These are phyloP conservation scores for Ceratina australensis DNA, from an alignment of 1,140 invertebrate species.

Conservation along the genomic window DNA sequence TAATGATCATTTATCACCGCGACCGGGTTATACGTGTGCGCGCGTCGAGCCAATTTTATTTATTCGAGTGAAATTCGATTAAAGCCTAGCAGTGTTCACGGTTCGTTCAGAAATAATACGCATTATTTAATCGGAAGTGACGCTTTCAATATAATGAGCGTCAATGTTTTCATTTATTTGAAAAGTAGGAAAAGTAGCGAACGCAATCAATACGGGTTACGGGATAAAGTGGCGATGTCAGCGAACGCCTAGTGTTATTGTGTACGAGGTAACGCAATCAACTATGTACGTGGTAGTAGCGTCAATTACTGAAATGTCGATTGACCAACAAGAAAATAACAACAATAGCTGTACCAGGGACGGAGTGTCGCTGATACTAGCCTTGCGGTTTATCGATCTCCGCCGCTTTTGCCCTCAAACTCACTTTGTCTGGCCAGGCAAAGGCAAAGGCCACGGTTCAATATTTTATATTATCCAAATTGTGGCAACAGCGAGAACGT, in stretches of 20 bases:
- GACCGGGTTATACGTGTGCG: too few relatives aligned
- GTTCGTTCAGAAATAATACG: not conserved
- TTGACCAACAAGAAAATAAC: not conserved
- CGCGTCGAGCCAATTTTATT: too few relatives aligned
- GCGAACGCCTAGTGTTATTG: constrained; percentile 12
- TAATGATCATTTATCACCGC: too few relatives aligned
- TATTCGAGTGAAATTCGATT: too few relatives aligned
- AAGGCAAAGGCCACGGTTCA: not conserved
- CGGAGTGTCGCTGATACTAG: not conserved
- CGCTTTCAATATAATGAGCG: not conserved
- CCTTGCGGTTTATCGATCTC: constrained; percentile 19
- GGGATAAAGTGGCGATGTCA: constrained; percentile 3
- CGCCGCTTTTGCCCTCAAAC: constrained; percentile 20
- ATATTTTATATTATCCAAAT: too few relatives aligned
- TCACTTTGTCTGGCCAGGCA: too few relatives aligned
- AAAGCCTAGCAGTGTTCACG: too few relatives aligned
- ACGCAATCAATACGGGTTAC: not conserved
- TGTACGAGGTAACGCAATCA: not conserved
- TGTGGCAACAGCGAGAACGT: too few relatives aligned
- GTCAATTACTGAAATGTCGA: constrained; percentile 2
- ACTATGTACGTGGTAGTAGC: not conserved
- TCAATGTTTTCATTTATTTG: not conserved
- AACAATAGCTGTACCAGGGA: not conserved
- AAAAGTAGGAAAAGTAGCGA: too few relatives aligned
- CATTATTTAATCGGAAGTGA: constrained; percentile 10